Base-by-base conservation (phyloP, 1,140 invertebrate genomes). In the Zaprionus davidi region DNA sequence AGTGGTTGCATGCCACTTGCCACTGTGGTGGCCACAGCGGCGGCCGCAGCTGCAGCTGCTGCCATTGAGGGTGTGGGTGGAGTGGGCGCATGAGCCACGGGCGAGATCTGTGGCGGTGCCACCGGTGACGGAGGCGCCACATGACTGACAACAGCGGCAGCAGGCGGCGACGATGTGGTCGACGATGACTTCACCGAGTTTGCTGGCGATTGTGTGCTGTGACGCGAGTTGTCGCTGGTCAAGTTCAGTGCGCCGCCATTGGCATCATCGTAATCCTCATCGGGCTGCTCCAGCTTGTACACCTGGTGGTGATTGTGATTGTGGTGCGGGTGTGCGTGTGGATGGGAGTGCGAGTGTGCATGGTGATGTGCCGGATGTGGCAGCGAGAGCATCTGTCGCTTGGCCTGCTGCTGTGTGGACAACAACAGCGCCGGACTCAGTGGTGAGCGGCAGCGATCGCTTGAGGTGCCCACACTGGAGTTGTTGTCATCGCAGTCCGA, bases 401-500 rank as follows among this genome's bases (percentile, higher is more conserved):
- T 91, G n/a, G 82, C 76, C 70, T 79, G 85, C 70, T 83, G 83
- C 57, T 87, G 83, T 38, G 79, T 75, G 49, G 80, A 77, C 41
- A 91, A 26, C 62, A 81, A 70, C 36, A 87, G 38, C 0, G 79
- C 71, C 5, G 87, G 80, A 70, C 91, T 92, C 71, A 90, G 24
- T 0, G 91, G 91, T 6, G 91, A 92, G 1, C 83, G 81, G 38
- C 91, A 92, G 28, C 91, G 91, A 66, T 92, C 91, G 71, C 91
- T 92, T 9, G 91, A 90, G 24, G 86, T 92, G 59, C 85, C 91
- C 59, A 84, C 81, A 64, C 88, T 92, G 17, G 91, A 92, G 62
- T 91, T 92, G 57, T 92, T 92, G 68, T 92, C 91, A 60, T 91
- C 91, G 66, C 91, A 92, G 76, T 92, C 91, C 5, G 91, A 92